Evolutionary conservation across 2,797 vertebrate genomes (phyloP).

Genomic region (Synanceia verrucosa): DNA sequence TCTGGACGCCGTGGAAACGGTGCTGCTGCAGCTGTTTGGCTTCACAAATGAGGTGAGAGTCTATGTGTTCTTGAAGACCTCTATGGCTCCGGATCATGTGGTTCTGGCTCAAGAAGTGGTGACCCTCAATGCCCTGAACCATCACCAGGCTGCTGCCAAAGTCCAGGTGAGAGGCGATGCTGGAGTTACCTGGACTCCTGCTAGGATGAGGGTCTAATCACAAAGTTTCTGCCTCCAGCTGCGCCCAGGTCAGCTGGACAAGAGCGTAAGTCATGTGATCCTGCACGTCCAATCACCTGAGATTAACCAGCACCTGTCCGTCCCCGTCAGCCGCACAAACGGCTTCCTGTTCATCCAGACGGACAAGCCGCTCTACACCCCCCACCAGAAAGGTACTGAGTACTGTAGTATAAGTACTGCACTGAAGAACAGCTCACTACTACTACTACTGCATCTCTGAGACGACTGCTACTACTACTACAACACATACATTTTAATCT

Average conservation of each 20-base stretch:
- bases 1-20: conserved; percentile 83
- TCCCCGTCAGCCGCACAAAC: conserved; percentile 85
- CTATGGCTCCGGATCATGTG: conserved; percentile 74
- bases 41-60: conserved; percentile 77
- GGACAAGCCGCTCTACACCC: conserved; percentile 92
- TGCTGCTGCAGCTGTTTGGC: conserved; percentile 89
- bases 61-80: conserved; percentile 83
- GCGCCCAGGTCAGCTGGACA: conserved; percentile 72
- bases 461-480: too few relatives aligned
- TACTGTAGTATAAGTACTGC: too few relatives aligned
- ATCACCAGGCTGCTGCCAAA: conserved; percentile 79
- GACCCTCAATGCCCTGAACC: conserved; percentile 80
- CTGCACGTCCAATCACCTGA: conserved; percentile 83
- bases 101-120: conserved; percentile 68
- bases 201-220: too few relatives aligned
- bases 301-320: conserved; percentile 79
- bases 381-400: conserved; percentile 87
- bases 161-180: conserved; percentile 80
- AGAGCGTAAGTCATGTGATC: conserved; percentile 72
- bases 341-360: conserved; percentile 94
- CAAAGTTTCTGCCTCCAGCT: conserved; percentile 52
- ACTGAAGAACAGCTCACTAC: too few relatives aligned
- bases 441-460: too few relatives aligned
- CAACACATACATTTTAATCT: too few relatives aligned
- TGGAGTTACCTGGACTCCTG: too few relatives aligned